phyloP scores from a whole-genome alignment of 1,140 invertebrate species.

The Calliphora vicina region DNA sequence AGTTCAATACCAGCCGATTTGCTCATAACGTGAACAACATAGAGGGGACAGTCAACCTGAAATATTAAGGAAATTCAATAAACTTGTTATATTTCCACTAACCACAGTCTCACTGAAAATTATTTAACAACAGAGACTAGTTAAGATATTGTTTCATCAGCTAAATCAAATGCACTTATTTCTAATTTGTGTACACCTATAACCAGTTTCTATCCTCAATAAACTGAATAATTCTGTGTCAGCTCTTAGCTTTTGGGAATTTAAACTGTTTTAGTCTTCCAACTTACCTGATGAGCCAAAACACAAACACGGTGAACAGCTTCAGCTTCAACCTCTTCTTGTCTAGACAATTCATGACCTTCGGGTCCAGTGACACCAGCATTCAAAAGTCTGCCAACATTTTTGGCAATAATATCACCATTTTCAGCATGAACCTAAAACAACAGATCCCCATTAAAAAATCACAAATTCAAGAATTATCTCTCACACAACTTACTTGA shows the following conservation, averaged over 20 bases:
- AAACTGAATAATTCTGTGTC: too few species aligned
- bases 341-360: conserved; percentile 92
- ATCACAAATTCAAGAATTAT: background rate
- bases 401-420: conserved; percentile 91
- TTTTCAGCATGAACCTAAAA: conserved; percentile 95
- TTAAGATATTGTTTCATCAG: too few species aligned
- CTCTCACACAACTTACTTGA: conserved; percentile 65
- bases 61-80: background rate
- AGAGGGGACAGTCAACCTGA: conserved; percentile 66
- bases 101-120: too few species aligned
- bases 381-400: conserved; percentile 84
- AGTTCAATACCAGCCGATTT: conserved; percentile 75
- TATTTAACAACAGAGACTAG: too few species aligned
- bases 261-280: too few species aligned
- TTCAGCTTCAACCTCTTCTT: conserved; percentile 97
- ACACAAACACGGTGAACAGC: conserved; percentile 94
- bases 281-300: conserved; percentile 85
- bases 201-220: too few species aligned
- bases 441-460: background rate
- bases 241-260: too few species aligned
- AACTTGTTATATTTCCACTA: background rate
- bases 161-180: too few species aligned
- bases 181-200: too few species aligned
- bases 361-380: conserved; percentile 95
- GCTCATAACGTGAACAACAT: conserved; percentile 81